Base-by-base conservation (phyloP, 2,888 invertebrate genomes). In the Cheilosia soror region DNA sequence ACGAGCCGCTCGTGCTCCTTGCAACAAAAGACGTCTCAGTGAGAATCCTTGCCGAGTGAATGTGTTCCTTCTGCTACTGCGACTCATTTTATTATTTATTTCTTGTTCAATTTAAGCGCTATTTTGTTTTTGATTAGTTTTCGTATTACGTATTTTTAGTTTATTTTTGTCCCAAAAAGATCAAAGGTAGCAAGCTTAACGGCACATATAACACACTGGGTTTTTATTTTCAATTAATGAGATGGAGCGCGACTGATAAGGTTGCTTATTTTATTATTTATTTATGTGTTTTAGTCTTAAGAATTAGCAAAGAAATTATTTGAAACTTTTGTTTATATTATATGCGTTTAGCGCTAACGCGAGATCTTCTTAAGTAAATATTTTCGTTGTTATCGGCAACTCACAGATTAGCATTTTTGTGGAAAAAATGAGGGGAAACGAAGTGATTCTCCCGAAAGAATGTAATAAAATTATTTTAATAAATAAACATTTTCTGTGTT, bases 1-100 rank as follows among this genome's bases (percentile, higher is more conserved):
- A 25, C 88, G 87, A 27, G 87, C 88, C 57, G 87, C 87, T 13
- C 88, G 69, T 80, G 87, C 66, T 88, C 88, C 88, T 80, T 89
- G 88, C 25, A 89, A 58, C 47, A 89, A 37, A 11, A 89, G 78
- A 29, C 89, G 87, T n/a, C 89, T 73, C 57, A 89, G 72, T 15
- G 89, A 89, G 76, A 89, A 88, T 57, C 88, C 88, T 37, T 88
- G 80, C 2, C 82, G 72, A 68, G 77, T 85, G 27, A 88, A 86
- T 60, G 82, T 83, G 37, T 83, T 87, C 71, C 87, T 82, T 68
- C 87, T 82, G 76, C 87, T 87, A 77, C 83, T 85, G 4, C 87
- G 80, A 78, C 84, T 87, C 88, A 88, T 88, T 71, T 69, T 69
- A 42, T 11, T 65, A 42, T 11, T 65, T 49, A 47, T 63, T 57